phyloP scores from a whole-genome alignment of 2,797 vertebrate species.

The Argya squamiceps region DNA sequence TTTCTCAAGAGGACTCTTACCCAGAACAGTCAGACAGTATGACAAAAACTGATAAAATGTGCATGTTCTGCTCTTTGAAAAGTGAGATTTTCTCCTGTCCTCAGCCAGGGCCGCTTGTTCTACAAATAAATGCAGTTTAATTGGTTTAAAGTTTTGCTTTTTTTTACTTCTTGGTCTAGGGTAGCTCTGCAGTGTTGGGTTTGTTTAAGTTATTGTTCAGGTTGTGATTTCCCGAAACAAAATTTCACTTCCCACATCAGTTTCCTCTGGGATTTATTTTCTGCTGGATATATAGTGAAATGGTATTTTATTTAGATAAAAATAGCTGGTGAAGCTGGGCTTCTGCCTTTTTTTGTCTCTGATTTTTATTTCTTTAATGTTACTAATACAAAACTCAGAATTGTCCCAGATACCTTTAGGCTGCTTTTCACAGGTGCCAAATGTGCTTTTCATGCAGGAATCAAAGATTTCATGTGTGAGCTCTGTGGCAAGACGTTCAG shows the following conservation, averaged over 20 bases:
- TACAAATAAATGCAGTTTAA: neutral
- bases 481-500: slow-evolving; percentile 98
- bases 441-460: slow-evolving; percentile 78
- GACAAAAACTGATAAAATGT: neutral
- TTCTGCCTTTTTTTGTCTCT: neutral
- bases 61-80: neutral
- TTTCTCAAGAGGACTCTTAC: neutral
- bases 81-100: neutral
- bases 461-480: slow-evolving; percentile 99
- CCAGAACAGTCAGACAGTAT: neutral
- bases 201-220: neutral
- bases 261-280: neutral
- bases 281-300: neutral
- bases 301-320: neutral
- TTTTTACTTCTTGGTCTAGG: neutral
- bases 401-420: neutral
- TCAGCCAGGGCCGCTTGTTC: neutral
- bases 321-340: neutral
- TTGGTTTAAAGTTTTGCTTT: neutral
- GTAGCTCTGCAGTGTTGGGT: neutral
- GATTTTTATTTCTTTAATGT: neutral
- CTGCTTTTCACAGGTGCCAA: neutral
- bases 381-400: neutral
- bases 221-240: neutral
- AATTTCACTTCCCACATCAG: neutral